Evolutionary conservation across 2,113 vertebrate species (phyloP).

Genomic region (Mirounga angustirostris): DNA sequence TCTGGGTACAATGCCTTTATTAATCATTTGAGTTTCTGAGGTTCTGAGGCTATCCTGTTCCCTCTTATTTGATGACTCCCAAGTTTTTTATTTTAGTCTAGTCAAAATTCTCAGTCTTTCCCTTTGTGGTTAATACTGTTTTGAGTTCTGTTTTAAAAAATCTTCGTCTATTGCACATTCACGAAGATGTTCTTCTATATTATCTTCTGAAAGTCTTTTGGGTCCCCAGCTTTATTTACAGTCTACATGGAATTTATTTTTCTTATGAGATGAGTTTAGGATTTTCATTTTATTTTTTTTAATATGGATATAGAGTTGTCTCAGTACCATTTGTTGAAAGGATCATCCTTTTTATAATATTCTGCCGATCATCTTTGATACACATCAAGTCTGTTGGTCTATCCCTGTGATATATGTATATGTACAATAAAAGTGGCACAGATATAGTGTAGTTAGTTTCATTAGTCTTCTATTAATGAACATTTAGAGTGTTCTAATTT

Average conservation of each 20-base stretch:
- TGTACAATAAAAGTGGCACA: not conserved
- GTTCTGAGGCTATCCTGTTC: not conserved
- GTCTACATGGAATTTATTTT: not conserved
- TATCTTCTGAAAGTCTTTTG: not conserved
- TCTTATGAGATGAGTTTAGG: not conserved
- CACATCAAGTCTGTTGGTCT: not conserved
- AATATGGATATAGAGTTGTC: not conserved
- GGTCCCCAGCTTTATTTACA: not conserved
- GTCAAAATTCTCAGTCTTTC: not conserved
- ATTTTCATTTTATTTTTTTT: not conserved
- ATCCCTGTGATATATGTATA: not conserved
- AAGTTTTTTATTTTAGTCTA: not conserved
- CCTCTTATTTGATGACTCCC: not conserved
- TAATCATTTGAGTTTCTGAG: not conserved
- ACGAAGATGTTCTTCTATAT: not conserved
- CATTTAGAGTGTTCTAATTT: not conserved
- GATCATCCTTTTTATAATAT: not conserved
- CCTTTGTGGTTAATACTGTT: not conserved
- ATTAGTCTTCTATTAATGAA: not conserved
- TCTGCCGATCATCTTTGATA: not conserved
- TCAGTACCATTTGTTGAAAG: not conserved
- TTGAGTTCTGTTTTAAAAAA: not conserved
- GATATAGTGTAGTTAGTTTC: not conserved
- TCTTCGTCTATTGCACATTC: not conserved
- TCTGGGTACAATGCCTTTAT: not conserved